Conservation (phyloP, 1,140 invertebrate species). For the Cydia amplana region DNA sequence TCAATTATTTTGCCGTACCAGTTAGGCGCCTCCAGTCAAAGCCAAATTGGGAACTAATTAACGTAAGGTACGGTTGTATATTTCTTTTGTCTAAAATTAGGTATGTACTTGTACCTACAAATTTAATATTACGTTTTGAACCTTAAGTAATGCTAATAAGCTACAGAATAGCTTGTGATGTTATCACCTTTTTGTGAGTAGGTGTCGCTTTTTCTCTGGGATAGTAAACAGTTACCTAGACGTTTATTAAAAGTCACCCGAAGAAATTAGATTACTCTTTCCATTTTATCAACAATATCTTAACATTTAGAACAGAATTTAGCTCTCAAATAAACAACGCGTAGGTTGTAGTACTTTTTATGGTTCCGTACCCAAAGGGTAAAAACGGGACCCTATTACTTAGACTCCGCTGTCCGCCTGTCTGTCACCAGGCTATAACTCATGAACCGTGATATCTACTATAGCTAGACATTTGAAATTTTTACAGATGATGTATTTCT, state of each 20-base stretch:
- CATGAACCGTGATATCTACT: too few species aligned
- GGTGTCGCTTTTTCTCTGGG: neutral
- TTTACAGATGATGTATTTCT: too few species aligned
- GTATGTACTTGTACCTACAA: too few species aligned
- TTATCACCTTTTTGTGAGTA: constrained; percentile 3
- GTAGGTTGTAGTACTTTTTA: too few species aligned
- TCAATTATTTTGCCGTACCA: neutral
- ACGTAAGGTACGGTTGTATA: neutral
- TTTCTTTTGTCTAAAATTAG: too few species aligned
- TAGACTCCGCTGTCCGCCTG: too few species aligned
- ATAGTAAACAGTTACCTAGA: constrained; percentile 27
- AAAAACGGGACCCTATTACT: too few species aligned
- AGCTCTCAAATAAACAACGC: neutral
- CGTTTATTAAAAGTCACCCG: constrained; percentile 24
- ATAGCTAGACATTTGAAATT: too few species aligned
- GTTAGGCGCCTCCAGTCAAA: neutral
- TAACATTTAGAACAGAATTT: neutral
- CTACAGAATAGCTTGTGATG: neutral
- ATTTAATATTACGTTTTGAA: neutral
- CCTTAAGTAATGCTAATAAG: neutral
- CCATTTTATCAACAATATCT: neutral
- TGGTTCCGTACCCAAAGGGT: too few species aligned
- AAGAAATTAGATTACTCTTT: constrained; percentile 5
- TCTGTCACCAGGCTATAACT: too few species aligned
- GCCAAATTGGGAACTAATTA: neutral